Base-by-base conservation (phyloP, 37 sponge, comb jelly and placozoan species). In the Spongilla lacustris region DNA sequence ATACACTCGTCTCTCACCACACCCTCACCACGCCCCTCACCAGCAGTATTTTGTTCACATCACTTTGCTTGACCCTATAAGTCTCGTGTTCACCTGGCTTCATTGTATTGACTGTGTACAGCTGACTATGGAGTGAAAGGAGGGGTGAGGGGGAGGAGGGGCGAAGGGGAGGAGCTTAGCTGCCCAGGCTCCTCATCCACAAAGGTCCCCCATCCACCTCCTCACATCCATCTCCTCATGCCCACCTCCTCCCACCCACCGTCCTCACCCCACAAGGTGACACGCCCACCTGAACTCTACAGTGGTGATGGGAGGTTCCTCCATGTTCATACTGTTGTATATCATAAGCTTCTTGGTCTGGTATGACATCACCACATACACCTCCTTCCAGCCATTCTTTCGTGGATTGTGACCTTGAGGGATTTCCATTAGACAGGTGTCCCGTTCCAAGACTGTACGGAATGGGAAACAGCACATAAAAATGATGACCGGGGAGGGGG, bases 301-400 rank as follows among this genome's bases (percentile, higher is more conserved):
- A 14, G 83, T 68, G 2, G 75, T 80, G 75, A 87, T 74, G 77
- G 79, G 72, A 27, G 79, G 78, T 37, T 87, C 87, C 74, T 83
- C 13, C 30, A 85, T 90, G 50, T 95, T 90, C 66, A 89, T 90
- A 23, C 69, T 81, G 34, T 89, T 85, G 49, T 86, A 95, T 26
- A 95, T 74, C 1, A 79, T 28, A 58, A 93, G 36, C 38, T 79
- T 75, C 81, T 89, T 86, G 26, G 22, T 87, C 2, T 80, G 78
- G 81, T 84, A 89, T 21, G 84, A 83, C 84, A 93, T 77, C 71
- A 93, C 90, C 76, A 87, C 86, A 77, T 87, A 93, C 88, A 92
- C 90, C 41, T 95, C 83, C 36, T 81, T 89, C 96, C 95, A 94
- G 23, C 93, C 96, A 5, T 92, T 75, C 78, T 92, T 95, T 22